These are phyloP conservation scores for Eumacrocentrus americanus DNA, from an alignment of 2,888 invertebrate species.

Conservation along the genomic window DNA sequence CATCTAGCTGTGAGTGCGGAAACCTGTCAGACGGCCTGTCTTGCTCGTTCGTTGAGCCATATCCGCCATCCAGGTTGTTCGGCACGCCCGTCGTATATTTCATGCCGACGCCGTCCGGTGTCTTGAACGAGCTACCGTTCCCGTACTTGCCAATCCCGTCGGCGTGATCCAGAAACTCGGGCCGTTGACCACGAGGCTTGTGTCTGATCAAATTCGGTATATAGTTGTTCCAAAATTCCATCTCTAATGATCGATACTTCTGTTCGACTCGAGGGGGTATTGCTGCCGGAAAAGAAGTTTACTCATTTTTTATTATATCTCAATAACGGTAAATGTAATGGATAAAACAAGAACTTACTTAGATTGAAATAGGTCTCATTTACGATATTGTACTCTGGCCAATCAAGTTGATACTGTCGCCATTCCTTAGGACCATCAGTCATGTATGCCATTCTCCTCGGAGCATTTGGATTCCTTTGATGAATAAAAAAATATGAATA, in stretches of 20 bases:
- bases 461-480: slow-evolving; percentile 77
- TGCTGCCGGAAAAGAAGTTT: slow-evolving; percentile 64
- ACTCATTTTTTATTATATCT: neutral
- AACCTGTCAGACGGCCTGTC: slow-evolving; percentile 18
- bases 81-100: slow-evolving; percentile 25
- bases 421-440: slow-evolving; percentile 72
- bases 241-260: slow-evolving; percentile 78
- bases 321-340: neutral
- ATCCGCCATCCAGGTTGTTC: slow-evolving; percentile 16
- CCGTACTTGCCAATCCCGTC: slow-evolving; percentile 48
- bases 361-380: slow-evolving; percentile 80
- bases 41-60: slow-evolving; percentile 27
- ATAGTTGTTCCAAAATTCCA: slow-evolving; percentile 84
- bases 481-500: slow-evolving; percentile 15
- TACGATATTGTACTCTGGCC: slow-evolving; percentile 81
- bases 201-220: slow-evolving; percentile 74
- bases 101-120: slow-evolving; percentile 34
- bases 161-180: slow-evolving; percentile 46
- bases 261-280: slow-evolving; percentile 76
- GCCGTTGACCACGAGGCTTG: slow-evolving; percentile 48
- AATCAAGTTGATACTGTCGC: slow-evolving; percentile 75
- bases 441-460: slow-evolving; percentile 70
- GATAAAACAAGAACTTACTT: slow-evolving; percentile 64
- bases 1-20: slow-evolving; percentile 35
- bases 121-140: slow-evolving; percentile 44